Conservation (phyloP, 2,797 vertebrate species). For the Premnoplex brunnescens region DNA sequence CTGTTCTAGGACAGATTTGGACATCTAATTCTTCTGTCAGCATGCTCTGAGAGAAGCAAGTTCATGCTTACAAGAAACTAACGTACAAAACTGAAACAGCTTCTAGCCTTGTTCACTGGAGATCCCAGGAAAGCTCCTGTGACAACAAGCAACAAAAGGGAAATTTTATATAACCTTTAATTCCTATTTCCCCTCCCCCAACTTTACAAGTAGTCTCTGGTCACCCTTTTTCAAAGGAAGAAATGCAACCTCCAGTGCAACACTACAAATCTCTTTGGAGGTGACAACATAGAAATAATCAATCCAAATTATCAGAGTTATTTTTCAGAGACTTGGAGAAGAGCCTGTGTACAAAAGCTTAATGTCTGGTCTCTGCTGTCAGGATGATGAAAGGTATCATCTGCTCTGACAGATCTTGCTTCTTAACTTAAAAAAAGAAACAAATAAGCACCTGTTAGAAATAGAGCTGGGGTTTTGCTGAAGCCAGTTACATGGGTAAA, state of each 20-base stretch:
- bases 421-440: background rate
- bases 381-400: background rate
- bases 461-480: too few species aligned
- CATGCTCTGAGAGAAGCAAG: background rate
- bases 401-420: background rate
- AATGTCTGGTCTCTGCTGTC: background rate
- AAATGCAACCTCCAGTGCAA: background rate
- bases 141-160: background rate
- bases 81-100: background rate
- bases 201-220: background rate
- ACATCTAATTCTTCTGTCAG: background rate
- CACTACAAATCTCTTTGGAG: accelerated
- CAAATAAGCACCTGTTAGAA: background rate
- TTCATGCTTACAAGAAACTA: background rate
- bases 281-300: background rate
- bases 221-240: background rate
- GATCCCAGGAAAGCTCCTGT: background rate
- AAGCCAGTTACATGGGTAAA: too few species aligned
- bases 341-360: background rate
- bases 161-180: background rate
- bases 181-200: background rate
- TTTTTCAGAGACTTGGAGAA: background rate
- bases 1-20: background rate
- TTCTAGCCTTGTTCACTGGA: background rate
- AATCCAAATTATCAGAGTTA: background rate